These are phyloP conservation scores for Anthoscopus minutus DNA, from an alignment of 2,113 vertebrate genomes.

Conservation along the genomic window DNA sequence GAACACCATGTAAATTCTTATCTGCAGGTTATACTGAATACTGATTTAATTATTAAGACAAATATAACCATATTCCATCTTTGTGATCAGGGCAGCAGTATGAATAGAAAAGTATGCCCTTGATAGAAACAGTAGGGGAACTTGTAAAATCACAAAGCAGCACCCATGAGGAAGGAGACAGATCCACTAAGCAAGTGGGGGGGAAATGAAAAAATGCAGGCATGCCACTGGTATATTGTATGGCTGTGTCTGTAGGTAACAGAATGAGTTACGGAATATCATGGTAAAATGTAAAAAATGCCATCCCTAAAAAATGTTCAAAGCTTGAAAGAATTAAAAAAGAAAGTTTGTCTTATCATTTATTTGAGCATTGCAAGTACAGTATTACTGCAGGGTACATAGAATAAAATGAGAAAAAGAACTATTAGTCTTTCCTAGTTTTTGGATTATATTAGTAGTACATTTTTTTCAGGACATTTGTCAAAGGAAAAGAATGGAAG, in stretches of 20 bases:
- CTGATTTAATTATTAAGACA: constrained; percentile 4
- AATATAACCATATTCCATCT: background rate
- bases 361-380: background rate
- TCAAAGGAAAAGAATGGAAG: background rate
- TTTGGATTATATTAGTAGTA: background rate
- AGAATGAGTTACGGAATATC: background rate
- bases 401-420: background rate
- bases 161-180: background rate
- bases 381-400: background rate
- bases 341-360: background rate
- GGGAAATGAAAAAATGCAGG: background rate
- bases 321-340: too few relatives aligned
- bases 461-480: background rate
- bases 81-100: background rate
- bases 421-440: background rate
- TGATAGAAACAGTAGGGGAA: background rate
- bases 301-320: background rate
- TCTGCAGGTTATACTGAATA: background rate
- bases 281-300: background rate
- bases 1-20: background rate
- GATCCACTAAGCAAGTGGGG: background rate
- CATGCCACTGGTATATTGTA: background rate
- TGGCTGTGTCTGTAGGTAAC: background rate
- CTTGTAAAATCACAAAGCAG: background rate
- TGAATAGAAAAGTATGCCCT: constrained; percentile 10